Base-by-base conservation (phyloP, 2,888 invertebrate species). In the Drosophila fungiperda region DNA sequence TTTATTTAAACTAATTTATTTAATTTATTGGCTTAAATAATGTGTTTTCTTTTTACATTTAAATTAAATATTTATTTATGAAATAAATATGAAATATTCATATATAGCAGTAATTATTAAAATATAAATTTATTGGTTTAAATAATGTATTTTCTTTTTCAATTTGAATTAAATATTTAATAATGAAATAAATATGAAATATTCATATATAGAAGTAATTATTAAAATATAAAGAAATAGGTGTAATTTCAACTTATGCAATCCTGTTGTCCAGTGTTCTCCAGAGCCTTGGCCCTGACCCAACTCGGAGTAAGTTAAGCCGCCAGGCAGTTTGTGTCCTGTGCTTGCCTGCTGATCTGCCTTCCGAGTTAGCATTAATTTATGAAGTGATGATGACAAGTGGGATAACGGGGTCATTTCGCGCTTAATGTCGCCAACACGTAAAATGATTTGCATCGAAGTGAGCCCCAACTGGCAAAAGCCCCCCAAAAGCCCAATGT, bases 391-490 rank as follows among this genome's bases (percentile, higher is more conserved):
- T 84, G 89, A 91, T 89, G 89, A 90, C 89, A 90, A 90, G 91
- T 90, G 91, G 91, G 91, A 90, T 90, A 91, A 91, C 90, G 89
- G 90, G 89, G 89, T 90, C 89, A 90, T 90, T 91, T 90, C 91
- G 89, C 75, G 84, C 91, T 91, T 90, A 90, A 90, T 90, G 89
- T 91, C 91, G 90, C 89, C 89, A 90, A 91, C 91, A 91, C 91
- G 89, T 90, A 90, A 90, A 90, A 87, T 90, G 88, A 90, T 87
- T 87, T 87, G 87, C 90, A 87, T 90, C 87, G 82, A 75, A 78
- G 48, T 36, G 73, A 76, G 73, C 40, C 58, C 35, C 68, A 36
- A 36, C 42, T 29, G 29, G 59, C 58, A 42, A 68, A 53, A n/a
- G 29, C 54, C 62, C 63, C 64, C 65, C 71, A 73, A 69, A 78